A percentile compares a stretch with the other conserved stretches of the same genome.
phyloP scores from a whole-genome alignment of 2,888 invertebrate genomes.

The Melanostoma mellinum region DNA sequence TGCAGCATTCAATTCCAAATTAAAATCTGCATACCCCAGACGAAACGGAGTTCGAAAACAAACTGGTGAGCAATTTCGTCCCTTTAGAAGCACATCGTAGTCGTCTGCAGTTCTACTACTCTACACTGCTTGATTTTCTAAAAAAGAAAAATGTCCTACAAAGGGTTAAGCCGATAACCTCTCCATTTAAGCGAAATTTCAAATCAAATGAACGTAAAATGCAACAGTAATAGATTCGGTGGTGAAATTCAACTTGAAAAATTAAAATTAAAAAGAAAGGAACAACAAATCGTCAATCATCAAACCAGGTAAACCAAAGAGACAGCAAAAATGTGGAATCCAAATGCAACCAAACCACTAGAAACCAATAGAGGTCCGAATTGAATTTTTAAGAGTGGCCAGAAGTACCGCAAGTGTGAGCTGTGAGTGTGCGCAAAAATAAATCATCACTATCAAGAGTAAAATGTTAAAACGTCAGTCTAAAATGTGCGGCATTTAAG shows the following conservation, averaged over 20 bases:
- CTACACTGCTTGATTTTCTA: no score
- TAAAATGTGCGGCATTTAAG: constrained; percentile 52
- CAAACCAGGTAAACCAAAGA: constrained; percentile 42
- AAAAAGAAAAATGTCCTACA: no score
- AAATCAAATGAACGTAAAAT: no score
- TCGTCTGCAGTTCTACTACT: no score
- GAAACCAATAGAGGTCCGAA: constrained; percentile 66
- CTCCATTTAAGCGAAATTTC: no score
- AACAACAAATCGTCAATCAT: constrained; percentile 64
- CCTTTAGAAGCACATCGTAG: no score
- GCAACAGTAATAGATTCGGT: neutral
- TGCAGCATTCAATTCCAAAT: no score
- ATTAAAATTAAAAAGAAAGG: constrained; percentile 28
- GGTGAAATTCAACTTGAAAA: constrained; percentile 11
- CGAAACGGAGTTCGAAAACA: no score
- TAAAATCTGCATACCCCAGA: no score
- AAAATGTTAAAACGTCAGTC: constrained; percentile 45
- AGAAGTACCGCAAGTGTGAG: constrained; percentile 34
- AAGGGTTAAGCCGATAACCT: no score
- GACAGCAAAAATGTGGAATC: constrained; percentile 66
- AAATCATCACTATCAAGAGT: constrained; percentile 62
- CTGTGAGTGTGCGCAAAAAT: constrained; percentile 41
- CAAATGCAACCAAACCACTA: constrained; percentile 59
- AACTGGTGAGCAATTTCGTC: no score
- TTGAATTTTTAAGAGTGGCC: constrained; percentile 67